Percentiles rank a stretch among this genome's conserved stretches.
Conservation (phyloP, 2,113 vertebrate genomes). For the Tringa solitaria region DNA sequence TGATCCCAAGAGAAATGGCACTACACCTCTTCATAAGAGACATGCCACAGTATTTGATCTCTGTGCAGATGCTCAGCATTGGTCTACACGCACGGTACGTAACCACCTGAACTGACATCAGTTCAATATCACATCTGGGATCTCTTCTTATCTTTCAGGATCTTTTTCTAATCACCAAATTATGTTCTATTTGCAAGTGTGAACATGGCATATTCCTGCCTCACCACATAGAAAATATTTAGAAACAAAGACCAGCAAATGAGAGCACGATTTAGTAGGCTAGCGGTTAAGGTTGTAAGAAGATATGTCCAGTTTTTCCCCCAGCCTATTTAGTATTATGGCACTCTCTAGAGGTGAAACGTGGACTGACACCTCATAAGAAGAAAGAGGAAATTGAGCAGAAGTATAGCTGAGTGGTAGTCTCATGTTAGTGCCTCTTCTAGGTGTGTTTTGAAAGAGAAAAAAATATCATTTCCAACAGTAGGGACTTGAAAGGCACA, state of each 20-base stretch:
- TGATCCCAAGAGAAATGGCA: neutral
- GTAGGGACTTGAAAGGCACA: neutral
- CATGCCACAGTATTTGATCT: neutral
- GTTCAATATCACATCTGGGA: rapidly evolving
- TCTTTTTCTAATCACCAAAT: neutral
- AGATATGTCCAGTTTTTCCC: neutral
- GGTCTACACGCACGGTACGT: rapidly evolving
- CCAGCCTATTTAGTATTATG: neutral
- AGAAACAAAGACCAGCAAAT: neutral
- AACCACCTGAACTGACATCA: neutral
- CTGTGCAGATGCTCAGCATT: neutral
- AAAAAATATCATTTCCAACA: neutral
- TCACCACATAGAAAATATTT: neutral
- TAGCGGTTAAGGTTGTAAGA: neutral
- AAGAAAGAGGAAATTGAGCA: neutral
- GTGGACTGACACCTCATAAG: neutral
- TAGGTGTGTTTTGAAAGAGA: neutral
- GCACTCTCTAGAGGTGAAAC: neutral
- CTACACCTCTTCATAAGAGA: neutral
- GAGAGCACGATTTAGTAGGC: neutral
- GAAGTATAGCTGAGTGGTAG: neutral
- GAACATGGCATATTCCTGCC: neutral
- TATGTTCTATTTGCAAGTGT: neutral
- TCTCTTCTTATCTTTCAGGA: neutral
- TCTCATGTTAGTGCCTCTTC: neutral